Evolutionary conservation across 1,140 invertebrate species (phyloP), one percentile per base, ranked within the genome.

Genomic region (Cotesia vestalis): DNA sequence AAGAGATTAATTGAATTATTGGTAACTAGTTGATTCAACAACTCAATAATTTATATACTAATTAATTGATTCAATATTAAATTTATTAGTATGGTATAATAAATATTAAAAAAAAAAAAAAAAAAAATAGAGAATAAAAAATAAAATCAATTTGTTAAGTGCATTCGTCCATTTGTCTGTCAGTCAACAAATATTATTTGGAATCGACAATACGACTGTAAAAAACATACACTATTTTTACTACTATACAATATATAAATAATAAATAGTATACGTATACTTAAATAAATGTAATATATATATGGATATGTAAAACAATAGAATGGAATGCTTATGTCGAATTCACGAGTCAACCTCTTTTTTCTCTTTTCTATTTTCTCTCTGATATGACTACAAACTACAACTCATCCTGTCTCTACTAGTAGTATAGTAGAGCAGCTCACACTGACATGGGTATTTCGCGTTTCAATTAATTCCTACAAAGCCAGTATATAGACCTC

Each of bases 391-490:
- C 40, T 46, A 27, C 27, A 27, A 27, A 27, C 27, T 27, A 27
- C 27, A 0, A 27, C 40, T 46, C 11, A 1, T 46, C 40, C 11
- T 46, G 1, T 46, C 40, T 46, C 69, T 78, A 53, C 60, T 27
- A 3, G 27, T 27, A 27, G 27, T 27, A 27, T 27, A 27, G 27
- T 27, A 27, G 27, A 27, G 27, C 27, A 27, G 27, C 27, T 71
- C 52, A 57, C 53, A 55, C 57, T 57, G 51, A 57, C 78, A 75
- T 75, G 77, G 78, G 80, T 79, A 83, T 84, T 85, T 84, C 81
- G 84, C 82, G 84, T 85, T 81, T 85, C 83, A 84, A 85, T 86
- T 85, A 86, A 84, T 85, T 83, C 69, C 57, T 76, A 84, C 83
- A 85, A 86, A 85, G 81, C 81, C 77, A 66, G 51, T 17, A 57